Evolutionary conservation across 2,888 invertebrate species (phyloP).

Genomic region (Ophion ventricosus): DNA sequence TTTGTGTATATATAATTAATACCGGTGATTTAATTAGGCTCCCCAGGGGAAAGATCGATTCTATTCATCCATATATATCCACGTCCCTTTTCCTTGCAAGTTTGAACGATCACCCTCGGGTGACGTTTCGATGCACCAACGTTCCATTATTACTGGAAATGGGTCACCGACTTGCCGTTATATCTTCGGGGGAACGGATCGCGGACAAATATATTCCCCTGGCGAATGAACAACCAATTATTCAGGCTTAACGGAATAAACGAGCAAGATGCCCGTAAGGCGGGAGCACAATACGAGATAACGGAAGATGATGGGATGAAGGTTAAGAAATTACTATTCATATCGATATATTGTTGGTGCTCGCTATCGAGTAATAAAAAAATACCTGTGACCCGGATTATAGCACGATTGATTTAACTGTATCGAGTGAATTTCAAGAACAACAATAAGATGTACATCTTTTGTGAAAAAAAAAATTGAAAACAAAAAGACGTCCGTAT

Average conservation of each 20-base stretch:
- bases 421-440: too few relatives aligned
- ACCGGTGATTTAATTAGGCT: not conserved
- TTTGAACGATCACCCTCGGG: conserved; percentile 59
- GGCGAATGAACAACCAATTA: conserved; percentile 52
- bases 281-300: conserved; percentile 34
- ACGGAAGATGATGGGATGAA: conserved; percentile 11
- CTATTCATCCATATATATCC: not conserved
- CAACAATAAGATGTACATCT: too few relatives aligned
- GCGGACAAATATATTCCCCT: conserved; percentile 53
- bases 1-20: not conserved
- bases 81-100: conserved; percentile 31
- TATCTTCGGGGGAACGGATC: conserved; percentile 32
- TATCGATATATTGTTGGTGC: not conserved
- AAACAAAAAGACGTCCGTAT: too few relatives aligned
- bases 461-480: too few relatives aligned
- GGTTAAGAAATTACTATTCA: not conserved
- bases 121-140: conserved; percentile 51
- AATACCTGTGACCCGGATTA: too few relatives aligned
- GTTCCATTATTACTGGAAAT: conserved; percentile 55
- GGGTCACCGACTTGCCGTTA: conserved; percentile 48
- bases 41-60: not conserved
- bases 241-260: conserved; percentile 25
- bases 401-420: too few relatives aligned
- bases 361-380: not conserved
- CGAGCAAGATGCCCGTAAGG: conserved; percentile 29